Percentiles rank a stretch among this genome's conserved stretches.
phyloP scores from a whole-genome alignment of 2,888 invertebrate species.

The Metalampra italica region DNA sequence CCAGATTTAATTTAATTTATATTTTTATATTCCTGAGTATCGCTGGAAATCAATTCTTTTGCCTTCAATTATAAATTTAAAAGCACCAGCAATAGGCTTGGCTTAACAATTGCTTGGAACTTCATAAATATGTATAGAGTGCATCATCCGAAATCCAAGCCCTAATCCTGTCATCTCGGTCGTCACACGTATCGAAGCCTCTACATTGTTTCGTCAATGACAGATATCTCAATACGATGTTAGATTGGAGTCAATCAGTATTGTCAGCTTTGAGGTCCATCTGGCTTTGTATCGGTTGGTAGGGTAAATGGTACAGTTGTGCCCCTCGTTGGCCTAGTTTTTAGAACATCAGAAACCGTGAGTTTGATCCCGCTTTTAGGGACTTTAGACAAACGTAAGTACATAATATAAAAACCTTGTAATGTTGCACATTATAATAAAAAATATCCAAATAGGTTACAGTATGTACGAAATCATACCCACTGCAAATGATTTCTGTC shows the following conservation, averaged over 20 bases:
- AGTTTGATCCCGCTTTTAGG: no score
- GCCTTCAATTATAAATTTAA: no score
- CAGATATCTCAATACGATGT: conserved; percentile 67
- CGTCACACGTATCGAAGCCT: conserved; percentile 53
- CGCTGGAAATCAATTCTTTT: no score
- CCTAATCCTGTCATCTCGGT: conserved; percentile 50
- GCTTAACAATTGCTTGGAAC: neutral
- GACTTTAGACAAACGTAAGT: no score
- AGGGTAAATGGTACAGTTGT: conserved; percentile 26
- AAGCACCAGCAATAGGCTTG: neutral
- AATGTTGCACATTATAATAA: no score
- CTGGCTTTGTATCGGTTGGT: conserved; percentile 26
- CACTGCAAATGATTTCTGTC: no score
- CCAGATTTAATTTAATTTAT: no score
- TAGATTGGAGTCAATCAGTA: conserved; percentile 73
- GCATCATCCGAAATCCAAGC: conserved; percentile 17
- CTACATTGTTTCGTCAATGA: conserved; percentile 64
- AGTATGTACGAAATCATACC: no score
- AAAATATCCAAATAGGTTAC: no score
- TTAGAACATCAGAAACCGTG: no score
- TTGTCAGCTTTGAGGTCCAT: conserved; percentile 60
- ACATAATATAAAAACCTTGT: no score
- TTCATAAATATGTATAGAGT: neutral
- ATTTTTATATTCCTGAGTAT: no score
- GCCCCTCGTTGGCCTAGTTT: neutral